phyloP scores from a whole-genome alignment of 35 echinoderm and acorn worm genomes.

The Apostichopus japonicus region DNA sequence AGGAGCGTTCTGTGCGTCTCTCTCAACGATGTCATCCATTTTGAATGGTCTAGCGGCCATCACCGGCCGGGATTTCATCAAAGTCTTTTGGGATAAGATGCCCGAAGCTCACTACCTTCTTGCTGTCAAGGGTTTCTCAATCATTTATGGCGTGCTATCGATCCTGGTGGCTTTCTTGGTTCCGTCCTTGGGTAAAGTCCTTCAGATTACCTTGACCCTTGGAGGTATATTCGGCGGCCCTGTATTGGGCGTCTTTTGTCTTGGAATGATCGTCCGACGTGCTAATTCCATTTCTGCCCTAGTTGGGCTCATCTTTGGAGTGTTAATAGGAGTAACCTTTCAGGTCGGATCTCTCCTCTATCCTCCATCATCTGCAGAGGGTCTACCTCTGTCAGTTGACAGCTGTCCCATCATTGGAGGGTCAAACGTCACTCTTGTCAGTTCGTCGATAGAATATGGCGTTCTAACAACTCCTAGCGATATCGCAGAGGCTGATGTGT shows the following conservation, averaged over 20 bases:
- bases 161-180: constrained; percentile 31
- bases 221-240: constrained; percentile 27
- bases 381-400: constrained; percentile 6
- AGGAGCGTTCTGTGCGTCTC: constrained; percentile 38
- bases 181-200: constrained; percentile 22
- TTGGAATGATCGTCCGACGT: constrained; percentile 24
- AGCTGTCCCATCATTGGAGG: not conserved
- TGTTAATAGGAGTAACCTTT: constrained; percentile 19
- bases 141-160: not conserved
- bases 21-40: constrained; percentile 46
- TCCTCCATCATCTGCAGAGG: not conserved
- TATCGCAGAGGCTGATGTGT: not conserved
- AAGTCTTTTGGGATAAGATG: constrained; percentile 6
- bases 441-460: not conserved
- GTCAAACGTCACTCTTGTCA: not conserved
- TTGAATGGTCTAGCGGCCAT: constrained; percentile 36
- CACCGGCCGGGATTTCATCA: constrained; percentile 43
- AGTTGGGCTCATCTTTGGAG: not conserved
- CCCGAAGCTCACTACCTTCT: not conserved
- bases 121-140: constrained; percentile 17
- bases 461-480: not conserved
- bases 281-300: constrained; percentile 5
- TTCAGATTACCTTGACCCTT: constrained; percentile 2
- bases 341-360: constrained; percentile 8
- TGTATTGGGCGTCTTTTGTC: constrained; percentile 34